Evolutionary conservation across 2,888 invertebrate species (phyloP), one percentile per base, ranked within the genome.

Genomic region (Aleiodes testaceus): DNA sequence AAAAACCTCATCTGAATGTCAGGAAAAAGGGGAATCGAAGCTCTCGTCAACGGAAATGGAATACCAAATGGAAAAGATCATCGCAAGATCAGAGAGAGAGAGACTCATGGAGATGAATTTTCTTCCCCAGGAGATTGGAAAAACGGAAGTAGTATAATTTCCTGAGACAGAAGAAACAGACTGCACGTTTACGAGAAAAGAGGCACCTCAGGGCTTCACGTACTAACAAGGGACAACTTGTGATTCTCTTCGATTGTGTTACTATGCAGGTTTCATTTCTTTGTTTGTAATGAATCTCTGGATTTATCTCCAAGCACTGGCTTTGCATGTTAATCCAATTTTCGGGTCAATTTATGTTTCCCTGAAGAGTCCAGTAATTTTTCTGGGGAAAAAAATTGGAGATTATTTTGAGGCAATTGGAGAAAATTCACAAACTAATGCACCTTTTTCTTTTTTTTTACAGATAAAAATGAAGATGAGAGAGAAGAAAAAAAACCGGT

Each of bases 241-340:
- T 81, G 80, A 82, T 82, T 81, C 79, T 78, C 79, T 82, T 82
- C 79, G 79, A 82, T 82, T 82, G 82, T 82, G 82, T 82, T 80
- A 79, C 82, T 79, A 79, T 77, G 77, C 78, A 77, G 77, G 72
- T 30, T 66, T 70, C 47, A 66, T 68, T 73, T 61, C 47, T 72
- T 69, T 69, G 65, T 50, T 61, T 69, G 65, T 71, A 70, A 59
- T 49, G 47, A 65, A 45, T 50, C 64, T 67, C 53, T 63, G 16
- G 49, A 67, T 47, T 67, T 72, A 66, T 70, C 36, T 71, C 52
- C 66, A 26, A 44, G 70, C 42, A 52, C 42, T 45, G 64, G 69
- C 69, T 59, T 36, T 36, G 36, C 36, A 36, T 9, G 9, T 36
- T 36, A 68, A 26, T 26, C 26, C 26, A 26, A 26, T 26, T 26